Conservation (phyloP, 2,113 vertebrate genomes). For the Spermophilus dauricus region DNA sequence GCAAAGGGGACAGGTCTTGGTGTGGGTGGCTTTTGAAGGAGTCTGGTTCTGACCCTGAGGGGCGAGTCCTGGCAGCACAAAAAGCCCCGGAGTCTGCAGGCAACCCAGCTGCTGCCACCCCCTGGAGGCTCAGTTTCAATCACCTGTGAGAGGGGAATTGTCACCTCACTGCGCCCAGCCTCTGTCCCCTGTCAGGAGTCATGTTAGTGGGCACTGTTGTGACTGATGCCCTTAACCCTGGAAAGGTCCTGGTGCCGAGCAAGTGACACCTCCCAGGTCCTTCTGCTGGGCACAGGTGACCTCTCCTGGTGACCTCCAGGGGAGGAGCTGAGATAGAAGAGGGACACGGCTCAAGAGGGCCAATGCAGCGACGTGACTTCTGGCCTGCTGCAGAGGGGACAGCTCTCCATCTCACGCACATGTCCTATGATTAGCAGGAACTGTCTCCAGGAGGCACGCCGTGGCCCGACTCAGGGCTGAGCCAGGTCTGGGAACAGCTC, state of each 20-base stretch:
- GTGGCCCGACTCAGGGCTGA: rapidly evolving
- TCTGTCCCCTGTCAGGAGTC: rapidly evolving
- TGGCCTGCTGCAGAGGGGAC: neutral
- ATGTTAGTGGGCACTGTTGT: no score
- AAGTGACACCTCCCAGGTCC: neutral
- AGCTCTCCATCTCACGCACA: neutral
- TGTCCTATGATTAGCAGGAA: neutral
- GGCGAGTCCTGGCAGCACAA: neutral
- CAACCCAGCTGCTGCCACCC: rapidly evolving
- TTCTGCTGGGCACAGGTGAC: neutral
- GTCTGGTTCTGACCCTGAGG: neutral
- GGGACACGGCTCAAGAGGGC: no score
- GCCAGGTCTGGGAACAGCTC: rapidly evolving
- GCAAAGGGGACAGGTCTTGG: no score
- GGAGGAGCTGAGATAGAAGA: neutral
- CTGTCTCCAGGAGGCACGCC: neutral
- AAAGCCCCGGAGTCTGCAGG: neutral
- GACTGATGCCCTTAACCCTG: rapidly evolving
- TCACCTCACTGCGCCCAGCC: rapidly evolving
- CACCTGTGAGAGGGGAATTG: neutral
- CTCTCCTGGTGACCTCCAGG: no score
- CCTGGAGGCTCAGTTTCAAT: neutral
- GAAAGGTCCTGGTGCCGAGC: neutral
- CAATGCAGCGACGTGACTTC: neutral
- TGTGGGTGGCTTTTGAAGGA: neutral